Base-by-base conservation (phyloP, 23 tunicate genomes). In the Ascidia mentula region DNA sequence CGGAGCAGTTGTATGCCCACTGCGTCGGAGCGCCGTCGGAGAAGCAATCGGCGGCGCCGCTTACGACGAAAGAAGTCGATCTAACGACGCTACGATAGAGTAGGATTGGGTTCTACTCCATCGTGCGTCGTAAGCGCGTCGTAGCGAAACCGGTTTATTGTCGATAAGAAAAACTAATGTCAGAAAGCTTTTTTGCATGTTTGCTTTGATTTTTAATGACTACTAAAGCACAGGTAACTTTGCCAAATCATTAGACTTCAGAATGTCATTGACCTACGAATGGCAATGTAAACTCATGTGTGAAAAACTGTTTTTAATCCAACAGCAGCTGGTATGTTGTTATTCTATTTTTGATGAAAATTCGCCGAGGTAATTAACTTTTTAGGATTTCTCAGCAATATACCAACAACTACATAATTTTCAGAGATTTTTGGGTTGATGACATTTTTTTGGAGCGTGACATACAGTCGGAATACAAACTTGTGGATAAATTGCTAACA, bases 361-460 rank as follows among this genome's bases (percentile, higher is more conserved):
- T 22, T 28, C 30, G 32, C 30, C 75, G 32, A 9, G 75, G 75
- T 71, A 71, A 3, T 36, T 18, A 3, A 4, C n/a, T 34, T 34
- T 36, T 71, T 22, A 53, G 28, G 13, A 53, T 20, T 26, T 53
- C 7, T 5, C 12, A 28, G 4, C 1, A 9, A 53, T 53, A 53
- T 42, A 9, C 15, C 15, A 15, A 42, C 12, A 9, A 9, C 15
- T 12, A 42, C 53, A 42, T 53, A 20, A 3, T 71, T 26, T 71
- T 22, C 38, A 71, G 75, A 36, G 32, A 71, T 28, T 71, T 71
- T 31, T 71, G 75, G 75, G 75, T 71, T 34, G 75, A 71, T 71
- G 75, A 71, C 30, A 71, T 71, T 71, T 36, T 71, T 8, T 36
- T 71, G 38, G 75, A 71, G 32, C 24, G 75, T 22, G 75, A 71